Percentiles rank a stretch among this genome's conserved stretches.
phyloP scores from a whole-genome alignment of 2,888 invertebrate species.

The Lasioglossum lativentre region DNA sequence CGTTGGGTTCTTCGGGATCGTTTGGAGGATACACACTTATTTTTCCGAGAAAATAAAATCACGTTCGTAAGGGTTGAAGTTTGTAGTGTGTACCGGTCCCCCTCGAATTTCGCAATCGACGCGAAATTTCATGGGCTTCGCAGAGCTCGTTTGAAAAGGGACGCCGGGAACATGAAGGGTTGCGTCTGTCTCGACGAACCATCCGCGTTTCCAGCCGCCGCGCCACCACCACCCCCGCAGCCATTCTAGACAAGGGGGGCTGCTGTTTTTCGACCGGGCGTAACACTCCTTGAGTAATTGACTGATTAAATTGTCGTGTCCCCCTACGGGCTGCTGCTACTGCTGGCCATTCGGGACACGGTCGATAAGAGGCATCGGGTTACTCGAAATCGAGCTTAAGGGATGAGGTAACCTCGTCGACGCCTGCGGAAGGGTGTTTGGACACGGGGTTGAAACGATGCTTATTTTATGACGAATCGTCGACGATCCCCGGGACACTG shows the following conservation, averaged over 20 bases:
- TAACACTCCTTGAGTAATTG: conserved; percentile 58
- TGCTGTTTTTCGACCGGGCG: conserved; percentile 30
- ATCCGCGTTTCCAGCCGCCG: background rate
- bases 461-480: conserved; percentile 13
- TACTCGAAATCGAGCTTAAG: conserved; percentile 53
- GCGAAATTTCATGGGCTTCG: conserved; percentile 60
- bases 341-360: conserved; percentile 11
- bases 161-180: conserved; percentile 36
- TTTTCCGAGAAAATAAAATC: background rate
- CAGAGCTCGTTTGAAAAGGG: conserved; percentile 33
- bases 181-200: conserved; percentile 7
- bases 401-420: conserved; percentile 48
- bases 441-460: background rate
- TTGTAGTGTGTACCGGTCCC: background rate
- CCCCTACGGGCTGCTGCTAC: conserved; percentile 8
- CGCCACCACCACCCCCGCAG: background rate
- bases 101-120: conserved; percentile 35
- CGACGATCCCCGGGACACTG: background rate
- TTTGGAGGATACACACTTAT: background rate
- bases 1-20: background rate
- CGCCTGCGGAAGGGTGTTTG: conserved; percentile 26
- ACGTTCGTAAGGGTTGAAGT: background rate
- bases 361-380: conserved; percentile 50
- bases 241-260: conserved; percentile 3
- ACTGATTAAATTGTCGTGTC: conserved; percentile 61